Conservation (phyloP, 2,888 invertebrate species). For the Phrixothrix hirtus region DNA sequence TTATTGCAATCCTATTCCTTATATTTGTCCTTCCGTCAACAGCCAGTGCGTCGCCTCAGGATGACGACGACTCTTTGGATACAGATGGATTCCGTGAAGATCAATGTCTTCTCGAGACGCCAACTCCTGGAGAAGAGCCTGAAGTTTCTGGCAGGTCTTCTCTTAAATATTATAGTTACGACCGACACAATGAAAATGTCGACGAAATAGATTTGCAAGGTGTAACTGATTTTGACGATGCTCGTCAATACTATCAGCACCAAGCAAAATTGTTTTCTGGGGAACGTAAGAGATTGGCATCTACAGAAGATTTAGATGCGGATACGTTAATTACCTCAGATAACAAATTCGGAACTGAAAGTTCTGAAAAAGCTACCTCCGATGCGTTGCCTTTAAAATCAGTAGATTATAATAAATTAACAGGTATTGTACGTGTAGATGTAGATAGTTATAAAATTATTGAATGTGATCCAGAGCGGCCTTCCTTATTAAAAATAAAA, state of each 20-base stretch:
- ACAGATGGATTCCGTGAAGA: constrained; percentile 60
- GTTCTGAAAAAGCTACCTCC: constrained; percentile 54
- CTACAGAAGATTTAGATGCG: constrained; percentile 54
- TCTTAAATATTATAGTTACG: constrained; percentile 39
- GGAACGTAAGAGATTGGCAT: constrained; percentile 53
- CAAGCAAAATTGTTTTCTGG: constrained; percentile 49
- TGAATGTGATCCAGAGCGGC: constrained; percentile 47
- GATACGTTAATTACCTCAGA: constrained; percentile 38
- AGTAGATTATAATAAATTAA: constrained; percentile 55
- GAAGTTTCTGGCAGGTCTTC: constrained; percentile 27
- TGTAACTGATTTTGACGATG: constrained; percentile 51
- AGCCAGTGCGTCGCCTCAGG: constrained; percentile 59
- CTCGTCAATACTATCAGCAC: constrained; percentile 50
- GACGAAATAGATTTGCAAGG: constrained; percentile 48
- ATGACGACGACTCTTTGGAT: constrained; percentile 61
- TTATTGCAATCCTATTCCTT: constrained; percentile 22
- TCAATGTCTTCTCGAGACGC: constrained; percentile 57
- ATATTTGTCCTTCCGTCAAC: constrained; percentile 36
- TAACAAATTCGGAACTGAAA: constrained; percentile 20
- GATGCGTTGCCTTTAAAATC: constrained; percentile 56
- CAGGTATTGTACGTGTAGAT: constrained; percentile 49
- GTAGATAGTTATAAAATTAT: constrained; percentile 47
- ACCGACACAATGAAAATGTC: constrained; percentile 14
- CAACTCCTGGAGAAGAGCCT: constrained; percentile 50
- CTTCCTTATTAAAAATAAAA: constrained; percentile 47